These are phyloP conservation scores for Steinernema feltiae DNA, from an alignment of 1,140 invertebrate species.

Conservation along the genomic window DNA sequence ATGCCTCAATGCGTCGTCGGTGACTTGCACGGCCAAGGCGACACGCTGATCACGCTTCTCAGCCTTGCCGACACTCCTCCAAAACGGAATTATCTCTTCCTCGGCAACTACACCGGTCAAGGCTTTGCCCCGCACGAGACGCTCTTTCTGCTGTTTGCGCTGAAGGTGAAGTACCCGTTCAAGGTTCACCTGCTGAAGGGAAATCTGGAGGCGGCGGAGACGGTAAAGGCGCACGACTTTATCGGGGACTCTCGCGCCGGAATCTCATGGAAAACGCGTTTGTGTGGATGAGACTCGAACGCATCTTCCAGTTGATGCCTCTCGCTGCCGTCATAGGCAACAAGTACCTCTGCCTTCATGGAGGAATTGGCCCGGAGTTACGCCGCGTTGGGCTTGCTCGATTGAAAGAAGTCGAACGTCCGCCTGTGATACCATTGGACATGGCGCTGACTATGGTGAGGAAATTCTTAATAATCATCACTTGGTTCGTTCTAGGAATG, in stretches of 20 bases:
- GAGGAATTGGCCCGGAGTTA: neutral
- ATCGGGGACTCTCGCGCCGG: neutral
- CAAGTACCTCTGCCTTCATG: neutral
- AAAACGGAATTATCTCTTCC: conserved; percentile 45
- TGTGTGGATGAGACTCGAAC: neutral
- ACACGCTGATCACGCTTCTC: neutral
- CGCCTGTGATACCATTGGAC: neutral
- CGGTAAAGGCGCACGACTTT: neutral
- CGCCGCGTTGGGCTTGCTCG: neutral
- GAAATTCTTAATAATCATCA: neutral
- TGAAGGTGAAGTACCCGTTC: conserved; percentile 60
- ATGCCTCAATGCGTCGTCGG: neutral
- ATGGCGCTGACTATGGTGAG: neutral
- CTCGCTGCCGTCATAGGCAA: neutral
- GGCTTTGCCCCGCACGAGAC: neutral
- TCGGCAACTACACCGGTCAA: neutral
- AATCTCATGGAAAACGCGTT: neutral
- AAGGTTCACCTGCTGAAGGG: neutral
- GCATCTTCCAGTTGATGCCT: neutral
- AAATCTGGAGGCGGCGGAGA: neutral
- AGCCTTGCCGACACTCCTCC: neutral
- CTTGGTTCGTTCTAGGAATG: conserved; percentile 6
- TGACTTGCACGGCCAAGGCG: neutral
- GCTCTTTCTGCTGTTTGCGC: conserved; percentile 39
- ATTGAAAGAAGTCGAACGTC: neutral